A percentile compares a stretch with the other conserved stretches of the same genome.
Evolutionary conservation across 2,888 invertebrate species (phyloP).

Genomic region (Eurois occulta): DNA sequence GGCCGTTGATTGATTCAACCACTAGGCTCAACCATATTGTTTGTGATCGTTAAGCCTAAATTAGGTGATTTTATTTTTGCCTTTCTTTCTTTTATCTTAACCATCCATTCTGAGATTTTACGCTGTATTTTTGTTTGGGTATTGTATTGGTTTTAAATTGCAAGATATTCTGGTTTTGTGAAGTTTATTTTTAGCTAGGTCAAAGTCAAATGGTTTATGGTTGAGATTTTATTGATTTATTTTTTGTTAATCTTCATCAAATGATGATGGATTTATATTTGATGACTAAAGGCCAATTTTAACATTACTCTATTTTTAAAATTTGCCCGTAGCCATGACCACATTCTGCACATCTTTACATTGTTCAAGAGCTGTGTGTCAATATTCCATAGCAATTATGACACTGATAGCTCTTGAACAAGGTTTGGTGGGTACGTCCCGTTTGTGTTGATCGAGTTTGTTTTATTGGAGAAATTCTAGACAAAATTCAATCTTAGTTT

Average conservation of each 20-base stretch:
- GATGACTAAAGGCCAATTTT: not conserved
- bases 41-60: slow-evolving; percentile 44
- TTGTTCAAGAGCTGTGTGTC: not conserved
- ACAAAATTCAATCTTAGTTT: not conserved
- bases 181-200: not conserved
- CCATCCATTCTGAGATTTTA: not conserved
- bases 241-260: not conserved
- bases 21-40: slow-evolving; percentile 26
- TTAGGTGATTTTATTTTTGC: slow-evolving; percentile 30
- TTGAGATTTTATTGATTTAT: not conserved
- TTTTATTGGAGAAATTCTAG: too few species aligned
- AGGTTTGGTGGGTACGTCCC: too few species aligned
- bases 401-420: not conserved
- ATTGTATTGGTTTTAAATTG: slow-evolving; percentile 8
- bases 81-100: slow-evolving; percentile 1
- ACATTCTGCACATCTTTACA: not conserved
- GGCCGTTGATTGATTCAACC: slow-evolving; percentile 51
- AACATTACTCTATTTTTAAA: too few species aligned
- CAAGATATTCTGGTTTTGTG: not conserved
- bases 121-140: not conserved
- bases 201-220: too few species aligned
- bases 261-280: not conserved
- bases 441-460: too few species aligned
- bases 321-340: too few species aligned
- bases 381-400: not conserved